These are phyloP conservation scores for Microctenopoma stevenorrisi DNA, from an alignment of 2,797 vertebrate species.

Conservation along the genomic window DNA sequence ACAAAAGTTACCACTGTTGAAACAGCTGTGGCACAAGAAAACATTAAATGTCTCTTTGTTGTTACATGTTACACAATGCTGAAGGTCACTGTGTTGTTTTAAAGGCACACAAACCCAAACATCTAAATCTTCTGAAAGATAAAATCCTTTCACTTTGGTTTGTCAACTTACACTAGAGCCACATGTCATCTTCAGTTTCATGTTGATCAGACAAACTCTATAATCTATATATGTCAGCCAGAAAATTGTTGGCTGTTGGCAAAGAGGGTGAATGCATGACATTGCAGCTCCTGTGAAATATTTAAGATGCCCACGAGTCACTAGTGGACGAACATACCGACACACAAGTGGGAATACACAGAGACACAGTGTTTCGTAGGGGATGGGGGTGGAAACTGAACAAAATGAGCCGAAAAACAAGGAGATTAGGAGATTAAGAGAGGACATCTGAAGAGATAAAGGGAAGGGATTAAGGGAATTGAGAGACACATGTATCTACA, in stretches of 20 bases:
- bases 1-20: conserved; percentile 40
- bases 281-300: conserved; percentile 3
- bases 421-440: conserved; percentile 6
- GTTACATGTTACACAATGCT: conserved; percentile 16
- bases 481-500: neutral
- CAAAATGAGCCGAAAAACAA: neutral
- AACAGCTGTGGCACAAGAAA: conserved; percentile 26
- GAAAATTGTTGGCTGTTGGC: neutral
- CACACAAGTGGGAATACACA: conserved; percentile 20
- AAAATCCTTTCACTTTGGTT: neutral
- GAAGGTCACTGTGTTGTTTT: conserved; percentile 3
- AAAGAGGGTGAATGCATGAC: neutral
- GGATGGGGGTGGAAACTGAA: neutral
- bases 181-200: conserved; percentile 2
- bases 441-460: conserved; percentile 10
- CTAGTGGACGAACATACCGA: conserved; percentile 13
- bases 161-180: neutral
- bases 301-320: conserved; percentile 19
- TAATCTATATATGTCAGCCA: neutral
- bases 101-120: neutral
- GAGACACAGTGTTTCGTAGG: conserved; percentile 20
- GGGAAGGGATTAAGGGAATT: neutral
- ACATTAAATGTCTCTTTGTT: neutral
- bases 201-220: neutral
- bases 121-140: neutral